Evolutionary conservation across 2,113 vertebrate species (phyloP).

Genomic region (Leiothrix lutea): DNA sequence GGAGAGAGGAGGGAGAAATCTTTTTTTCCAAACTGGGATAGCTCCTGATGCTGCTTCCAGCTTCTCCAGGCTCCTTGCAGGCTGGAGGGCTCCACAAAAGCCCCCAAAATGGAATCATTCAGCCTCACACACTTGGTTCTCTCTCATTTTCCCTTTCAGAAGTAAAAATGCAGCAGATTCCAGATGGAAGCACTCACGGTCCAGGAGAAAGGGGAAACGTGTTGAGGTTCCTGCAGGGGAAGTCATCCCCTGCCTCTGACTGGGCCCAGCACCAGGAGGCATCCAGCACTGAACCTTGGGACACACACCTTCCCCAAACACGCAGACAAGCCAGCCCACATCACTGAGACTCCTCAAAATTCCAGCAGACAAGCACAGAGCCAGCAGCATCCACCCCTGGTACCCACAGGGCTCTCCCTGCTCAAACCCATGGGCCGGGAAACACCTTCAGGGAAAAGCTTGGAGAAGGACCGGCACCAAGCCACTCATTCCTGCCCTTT

Average conservation of each 20-base stretch:
- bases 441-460: not conserved
- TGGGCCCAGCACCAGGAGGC: not conserved
- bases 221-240: not conserved
- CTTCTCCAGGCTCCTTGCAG: not conserved
- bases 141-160: not conserved
- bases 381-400: not conserved
- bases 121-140: not conserved
- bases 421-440: not conserved
- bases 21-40: not conserved
- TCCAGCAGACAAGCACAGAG: not conserved
- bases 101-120: rapidly evolving
- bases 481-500: not conserved
- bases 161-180: not conserved
- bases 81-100: not conserved
- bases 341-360: not conserved
- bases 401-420: rapidly evolving
- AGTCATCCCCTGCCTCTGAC: not conserved
- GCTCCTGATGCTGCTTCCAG: rapidly evolving
- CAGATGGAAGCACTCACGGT: not conserved
- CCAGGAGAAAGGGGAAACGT: not conserved
- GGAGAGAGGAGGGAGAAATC: not conserved
- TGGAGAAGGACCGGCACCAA: not conserved
- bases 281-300: not conserved
- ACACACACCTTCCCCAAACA: not conserved
- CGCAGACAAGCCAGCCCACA: not conserved